These are phyloP conservation scores for Apamea sordens DNA, from an alignment of 2,888 invertebrate genomes.

Conservation along the genomic window DNA sequence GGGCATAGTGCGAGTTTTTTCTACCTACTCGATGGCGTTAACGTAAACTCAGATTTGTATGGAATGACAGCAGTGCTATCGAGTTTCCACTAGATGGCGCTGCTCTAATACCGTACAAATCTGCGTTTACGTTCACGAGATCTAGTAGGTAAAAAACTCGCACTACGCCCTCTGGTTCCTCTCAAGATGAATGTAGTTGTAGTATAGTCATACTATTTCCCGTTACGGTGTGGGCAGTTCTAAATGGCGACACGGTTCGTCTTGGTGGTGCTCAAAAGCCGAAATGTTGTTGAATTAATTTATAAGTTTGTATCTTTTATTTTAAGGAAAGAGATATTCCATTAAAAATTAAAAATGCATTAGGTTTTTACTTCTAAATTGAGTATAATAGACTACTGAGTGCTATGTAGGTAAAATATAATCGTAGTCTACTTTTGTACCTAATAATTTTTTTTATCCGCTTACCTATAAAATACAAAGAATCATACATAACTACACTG, in stretches of 20 bases:
- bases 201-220: slow-evolving; percentile 6
- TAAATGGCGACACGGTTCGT: slow-evolving; percentile 21
- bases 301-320: background rate
- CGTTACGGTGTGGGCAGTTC: slow-evolving; percentile 55
- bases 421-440: too few relatives aligned
- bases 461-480: background rate
- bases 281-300: slow-evolving; percentile 9
- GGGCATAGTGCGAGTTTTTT: too few relatives aligned
- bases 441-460: background rate
- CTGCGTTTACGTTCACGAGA: too few relatives aligned
- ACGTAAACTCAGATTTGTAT: too few relatives aligned
- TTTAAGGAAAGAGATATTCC: background rate
- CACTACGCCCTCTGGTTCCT: too few relatives aligned
- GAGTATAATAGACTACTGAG: background rate
- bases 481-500: background rate
- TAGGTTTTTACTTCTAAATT: background rate
- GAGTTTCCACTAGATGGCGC: too few relatives aligned
- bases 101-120: too few relatives aligned
- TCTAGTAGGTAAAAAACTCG: too few relatives aligned
- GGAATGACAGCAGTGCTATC: too few relatives aligned
- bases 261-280: background rate
- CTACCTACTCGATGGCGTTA: too few relatives aligned
- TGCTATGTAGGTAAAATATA: too few relatives aligned
- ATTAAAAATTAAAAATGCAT: background rate
- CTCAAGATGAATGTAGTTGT: background rate